These are phyloP conservation scores for Ladona fulva DNA, from an alignment of 1,140 invertebrate species.

Conservation along the genomic window DNA sequence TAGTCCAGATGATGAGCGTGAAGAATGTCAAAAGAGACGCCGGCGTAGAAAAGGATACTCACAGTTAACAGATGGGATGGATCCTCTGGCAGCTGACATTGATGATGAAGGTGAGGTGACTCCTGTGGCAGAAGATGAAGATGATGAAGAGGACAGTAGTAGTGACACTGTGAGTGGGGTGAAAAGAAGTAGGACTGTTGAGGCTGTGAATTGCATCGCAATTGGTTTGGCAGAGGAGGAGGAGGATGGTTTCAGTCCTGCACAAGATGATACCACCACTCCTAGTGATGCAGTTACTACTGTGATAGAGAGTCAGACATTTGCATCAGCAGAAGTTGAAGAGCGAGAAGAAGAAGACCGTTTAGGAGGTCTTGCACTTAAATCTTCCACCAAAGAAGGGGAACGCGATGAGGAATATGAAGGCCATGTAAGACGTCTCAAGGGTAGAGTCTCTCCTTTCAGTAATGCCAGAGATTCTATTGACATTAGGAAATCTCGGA, in stretches of 20 bases:
- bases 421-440: conserved; percentile 55
- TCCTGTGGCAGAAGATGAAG: conserved; percentile 17
- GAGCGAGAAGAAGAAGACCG: not conserved
- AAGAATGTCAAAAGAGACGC: conserved; percentile 16
- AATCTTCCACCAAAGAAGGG: not conserved
- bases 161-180: conserved; percentile 11
- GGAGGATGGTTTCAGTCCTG: conserved; percentile 27
- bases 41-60: conserved; percentile 17
- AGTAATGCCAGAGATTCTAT: conserved; percentile 60
- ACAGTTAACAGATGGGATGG: conserved; percentile 16
- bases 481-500: conserved; percentile 53
- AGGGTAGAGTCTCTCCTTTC: conserved; percentile 61
- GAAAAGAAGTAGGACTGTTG: conserved; percentile 6
- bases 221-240: conserved; percentile 8
- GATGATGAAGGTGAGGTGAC: conserved; percentile 23
- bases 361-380: not conserved
- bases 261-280: conserved; percentile 26
- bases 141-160: not conserved
- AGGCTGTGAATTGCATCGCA: conserved; percentile 20
- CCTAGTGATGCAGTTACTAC: conserved; percentile 28
- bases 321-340: not conserved
- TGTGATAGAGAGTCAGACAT: conserved; percentile 25
- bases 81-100: conserved; percentile 20
- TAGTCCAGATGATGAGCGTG: conserved; percentile 30
- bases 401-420: conserved; percentile 36